These are phyloP conservation scores for Sylvia atricapilla DNA, from an alignment of 2,113 vertebrate genomes.

Conservation along the genomic window DNA sequence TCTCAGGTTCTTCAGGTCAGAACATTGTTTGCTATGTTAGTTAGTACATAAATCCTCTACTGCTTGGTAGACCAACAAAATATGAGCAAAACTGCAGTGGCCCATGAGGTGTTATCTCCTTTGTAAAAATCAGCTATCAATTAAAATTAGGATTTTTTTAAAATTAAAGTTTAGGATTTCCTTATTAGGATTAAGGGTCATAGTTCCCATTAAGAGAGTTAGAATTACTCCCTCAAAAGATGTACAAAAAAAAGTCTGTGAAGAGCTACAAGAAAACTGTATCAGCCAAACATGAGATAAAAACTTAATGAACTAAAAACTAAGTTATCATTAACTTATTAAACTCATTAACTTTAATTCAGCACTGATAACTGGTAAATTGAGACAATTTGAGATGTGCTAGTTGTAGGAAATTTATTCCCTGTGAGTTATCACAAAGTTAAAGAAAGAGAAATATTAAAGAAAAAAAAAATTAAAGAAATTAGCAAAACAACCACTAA, in stretches of 20 bases:
- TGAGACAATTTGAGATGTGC: background rate
- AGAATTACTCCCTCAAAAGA: background rate
- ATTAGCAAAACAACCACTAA: background rate
- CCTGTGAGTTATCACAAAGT: background rate
- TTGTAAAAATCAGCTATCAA: background rate
- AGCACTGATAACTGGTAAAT: background rate
- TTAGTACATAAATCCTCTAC: background rate
- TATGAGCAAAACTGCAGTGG: background rate
- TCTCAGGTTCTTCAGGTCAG: background rate
- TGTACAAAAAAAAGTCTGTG: background rate
- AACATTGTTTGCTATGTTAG: background rate
- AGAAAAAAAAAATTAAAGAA: background rate
- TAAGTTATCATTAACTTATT: background rate
- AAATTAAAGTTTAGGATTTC: no score
- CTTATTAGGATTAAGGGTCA: background rate
- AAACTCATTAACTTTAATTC: background rate
- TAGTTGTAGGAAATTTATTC: background rate
- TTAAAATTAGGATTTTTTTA: background rate
- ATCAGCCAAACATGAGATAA: background rate
- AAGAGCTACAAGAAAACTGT: background rate
- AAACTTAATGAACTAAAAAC: background rate
- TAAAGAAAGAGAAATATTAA: background rate
- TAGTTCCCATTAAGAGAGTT: background rate
- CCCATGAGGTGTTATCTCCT: background rate
- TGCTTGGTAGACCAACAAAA: background rate